Evolutionary conservation across 1,140 invertebrate species (phyloP).

Genomic region (Popillia japonica): DNA sequence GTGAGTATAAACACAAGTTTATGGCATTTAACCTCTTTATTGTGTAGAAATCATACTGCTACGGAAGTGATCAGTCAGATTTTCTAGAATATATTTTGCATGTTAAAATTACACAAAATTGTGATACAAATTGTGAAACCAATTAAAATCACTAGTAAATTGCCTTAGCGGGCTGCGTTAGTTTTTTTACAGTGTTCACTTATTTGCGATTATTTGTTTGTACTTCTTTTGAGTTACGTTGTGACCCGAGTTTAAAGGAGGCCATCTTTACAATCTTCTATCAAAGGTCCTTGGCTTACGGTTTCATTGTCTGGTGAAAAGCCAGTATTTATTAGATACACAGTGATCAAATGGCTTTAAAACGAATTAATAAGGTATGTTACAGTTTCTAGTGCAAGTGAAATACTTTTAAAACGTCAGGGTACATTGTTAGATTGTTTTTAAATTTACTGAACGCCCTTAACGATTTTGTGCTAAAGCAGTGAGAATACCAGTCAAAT

Average conservation of each 20-base stretch:
- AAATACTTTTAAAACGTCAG: slow-evolving; percentile 39
- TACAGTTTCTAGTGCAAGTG: slow-evolving; percentile 52
- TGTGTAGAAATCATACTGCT: slow-evolving; percentile 43
- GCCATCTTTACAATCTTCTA: slow-evolving; percentile 73
- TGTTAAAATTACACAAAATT: slow-evolving; percentile 33
- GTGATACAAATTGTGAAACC: slow-evolving; percentile 19
- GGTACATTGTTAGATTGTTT: slow-evolving; percentile 16
- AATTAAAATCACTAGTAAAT: slow-evolving; percentile 13
- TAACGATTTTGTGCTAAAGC: slow-evolving; percentile 62
- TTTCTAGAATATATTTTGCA: slow-evolving; percentile 49
- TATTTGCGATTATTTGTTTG: slow-evolving; percentile 41
- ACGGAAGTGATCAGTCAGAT: slow-evolving; percentile 61
- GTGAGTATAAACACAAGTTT: neutral
- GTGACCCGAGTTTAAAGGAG: slow-evolving; percentile 69
- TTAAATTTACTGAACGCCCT: slow-evolving; percentile 60
- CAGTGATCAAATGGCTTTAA: slow-evolving; percentile 86
- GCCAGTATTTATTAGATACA: slow-evolving; percentile 68
- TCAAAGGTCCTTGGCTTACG: slow-evolving; percentile 71
- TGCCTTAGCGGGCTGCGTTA: slow-evolving; percentile 35
- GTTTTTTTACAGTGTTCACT: slow-evolving; percentile 42
- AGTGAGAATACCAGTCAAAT: slow-evolving; percentile 54
- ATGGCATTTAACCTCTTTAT: slow-evolving; percentile 3
- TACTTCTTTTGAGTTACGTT: slow-evolving; percentile 64
- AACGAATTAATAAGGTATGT: slow-evolving; percentile 95
- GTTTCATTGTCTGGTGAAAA: slow-evolving; percentile 71